Conservation (phyloP, 2,113 vertebrate species). For the Aviceda subcristata region DNA sequence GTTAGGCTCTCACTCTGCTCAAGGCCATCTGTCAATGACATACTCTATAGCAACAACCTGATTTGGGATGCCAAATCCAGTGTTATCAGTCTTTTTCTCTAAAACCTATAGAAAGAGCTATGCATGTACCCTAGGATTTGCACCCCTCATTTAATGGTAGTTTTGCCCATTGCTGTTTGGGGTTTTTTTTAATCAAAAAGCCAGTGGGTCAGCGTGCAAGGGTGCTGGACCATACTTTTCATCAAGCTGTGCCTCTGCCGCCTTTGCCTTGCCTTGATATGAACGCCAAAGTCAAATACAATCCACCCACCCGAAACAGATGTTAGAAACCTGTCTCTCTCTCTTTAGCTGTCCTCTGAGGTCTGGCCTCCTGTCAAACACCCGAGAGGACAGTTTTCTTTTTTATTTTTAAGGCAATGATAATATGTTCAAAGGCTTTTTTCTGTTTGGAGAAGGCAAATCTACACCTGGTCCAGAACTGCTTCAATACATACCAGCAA, state of each 20-base stretch:
- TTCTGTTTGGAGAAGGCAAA: neutral
- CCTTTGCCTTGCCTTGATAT: neutral
- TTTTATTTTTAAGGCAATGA: slow-evolving; percentile 5
- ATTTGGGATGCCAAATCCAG: neutral
- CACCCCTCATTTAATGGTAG: neutral
- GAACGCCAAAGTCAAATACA: slow-evolving; percentile 8
- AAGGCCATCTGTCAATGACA: neutral
- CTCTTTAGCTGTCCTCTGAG: slow-evolving; percentile 11
- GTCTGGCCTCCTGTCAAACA: neutral
- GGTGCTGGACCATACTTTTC: neutral
- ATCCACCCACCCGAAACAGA: slow-evolving; percentile 18
- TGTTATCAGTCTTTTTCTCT: neutral
- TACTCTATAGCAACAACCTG: neutral
- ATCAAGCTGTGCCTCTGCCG: neutral
- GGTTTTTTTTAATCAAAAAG: neutral
- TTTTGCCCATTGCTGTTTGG: neutral
- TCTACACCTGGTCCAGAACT: neutral
- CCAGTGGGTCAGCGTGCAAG: neutral
- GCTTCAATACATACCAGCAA: neutral
- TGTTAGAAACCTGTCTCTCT: slow-evolving; percentile 41
- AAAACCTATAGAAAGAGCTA: neutral
- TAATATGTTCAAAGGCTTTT: slow-evolving; percentile 11
- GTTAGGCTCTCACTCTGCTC: neutral
- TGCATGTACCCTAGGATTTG: neutral
- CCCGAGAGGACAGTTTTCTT: neutral